Evolutionary conservation across 2,113 vertebrate species (phyloP), one percentile per base, ranked within the genome.

Genomic region (Bagarius yarrelli): DNA sequence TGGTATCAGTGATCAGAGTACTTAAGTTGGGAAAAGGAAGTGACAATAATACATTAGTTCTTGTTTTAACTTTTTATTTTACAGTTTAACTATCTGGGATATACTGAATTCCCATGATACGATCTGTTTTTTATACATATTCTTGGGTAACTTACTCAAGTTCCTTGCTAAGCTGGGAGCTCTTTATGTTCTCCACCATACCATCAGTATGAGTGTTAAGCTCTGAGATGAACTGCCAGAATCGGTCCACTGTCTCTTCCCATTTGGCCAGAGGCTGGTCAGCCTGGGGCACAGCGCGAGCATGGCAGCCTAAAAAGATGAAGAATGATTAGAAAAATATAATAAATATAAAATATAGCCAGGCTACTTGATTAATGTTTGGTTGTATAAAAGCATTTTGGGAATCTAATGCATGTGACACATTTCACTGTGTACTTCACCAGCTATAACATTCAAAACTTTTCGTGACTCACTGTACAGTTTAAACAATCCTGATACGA

Each of bases 1-100:
- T 90, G 80, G 92, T 92, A 82, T 94, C 91, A 2, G 82, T 86
- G 85, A 95, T 95, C 81, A 95, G 90, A 52, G 90, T 92, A n/a
- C 95, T 95, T 83, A 47, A 80, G 19, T 23, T 34, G 34, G 30
- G 56, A 44, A 5, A 8, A 77, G 56, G 19, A 80, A 23, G 56
- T 0, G 40, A n/a, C 2, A 19, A 56, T 72, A 18, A 60, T 67
- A 30, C 18, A 55, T n/a, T 0, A 32, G 69, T 25, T 16, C 21
- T 14, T 40, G 5, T 40, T 67, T 67, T n/a, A 34, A 32, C 60
- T 32, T 32, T 27, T 4, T 66, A 61, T 32, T 27, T 66, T 8
- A 36, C 9, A 1, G 27, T 64, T 64, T 55, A 55, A 73, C 25
- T 13, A 16, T 13, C 2, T 34, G 9, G 21, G 25, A 32, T 40